Conservation (phyloP, 2,113 vertebrate genomes). For the Mustela nigripes region DNA sequence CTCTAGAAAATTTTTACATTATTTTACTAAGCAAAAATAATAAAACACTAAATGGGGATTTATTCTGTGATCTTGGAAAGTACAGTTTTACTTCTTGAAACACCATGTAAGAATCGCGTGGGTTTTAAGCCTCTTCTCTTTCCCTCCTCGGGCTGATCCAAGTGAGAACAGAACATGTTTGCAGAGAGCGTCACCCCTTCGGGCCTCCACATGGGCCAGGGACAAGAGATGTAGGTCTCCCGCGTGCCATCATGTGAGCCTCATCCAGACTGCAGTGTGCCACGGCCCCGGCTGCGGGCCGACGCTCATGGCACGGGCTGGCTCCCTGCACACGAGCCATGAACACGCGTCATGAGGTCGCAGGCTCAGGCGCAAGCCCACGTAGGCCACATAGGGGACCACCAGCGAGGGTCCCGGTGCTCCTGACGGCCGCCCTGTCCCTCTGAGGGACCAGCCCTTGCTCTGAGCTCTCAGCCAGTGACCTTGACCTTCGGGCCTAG, state of each 20-base stretch:
- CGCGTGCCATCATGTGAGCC: fast-evolving
- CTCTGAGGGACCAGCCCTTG: slow-evolving; percentile 74
- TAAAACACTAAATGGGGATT: background rate
- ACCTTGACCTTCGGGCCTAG: slow-evolving; percentile 80
- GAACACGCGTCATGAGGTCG: fast-evolving
- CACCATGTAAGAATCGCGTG: background rate
- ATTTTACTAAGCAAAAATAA: slow-evolving; percentile 49
- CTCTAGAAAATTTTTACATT: background rate
- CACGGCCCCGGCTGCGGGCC: fast-evolving
- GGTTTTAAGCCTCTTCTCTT: background rate
- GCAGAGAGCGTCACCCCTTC: fast-evolving
- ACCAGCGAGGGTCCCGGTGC: slow-evolving; percentile 57
- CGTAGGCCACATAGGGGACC: fast-evolving
- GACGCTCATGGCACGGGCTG: background rate
- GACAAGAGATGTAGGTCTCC: fast-evolving
- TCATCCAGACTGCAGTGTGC: background rate
- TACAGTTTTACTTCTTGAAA: background rate
- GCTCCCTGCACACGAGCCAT: fast-evolving
- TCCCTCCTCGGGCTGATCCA: background rate
- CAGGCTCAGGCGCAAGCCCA: background rate
- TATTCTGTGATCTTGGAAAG: background rate
- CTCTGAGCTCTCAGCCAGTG: slow-evolving; percentile 71
- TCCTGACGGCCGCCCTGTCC: slow-evolving; percentile 67
- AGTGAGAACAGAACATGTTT: background rate
- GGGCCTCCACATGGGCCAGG: fast-evolving